Base-by-base conservation (phyloP, 2,113 vertebrate species). In the Lepisosteus oculatus region DNA sequence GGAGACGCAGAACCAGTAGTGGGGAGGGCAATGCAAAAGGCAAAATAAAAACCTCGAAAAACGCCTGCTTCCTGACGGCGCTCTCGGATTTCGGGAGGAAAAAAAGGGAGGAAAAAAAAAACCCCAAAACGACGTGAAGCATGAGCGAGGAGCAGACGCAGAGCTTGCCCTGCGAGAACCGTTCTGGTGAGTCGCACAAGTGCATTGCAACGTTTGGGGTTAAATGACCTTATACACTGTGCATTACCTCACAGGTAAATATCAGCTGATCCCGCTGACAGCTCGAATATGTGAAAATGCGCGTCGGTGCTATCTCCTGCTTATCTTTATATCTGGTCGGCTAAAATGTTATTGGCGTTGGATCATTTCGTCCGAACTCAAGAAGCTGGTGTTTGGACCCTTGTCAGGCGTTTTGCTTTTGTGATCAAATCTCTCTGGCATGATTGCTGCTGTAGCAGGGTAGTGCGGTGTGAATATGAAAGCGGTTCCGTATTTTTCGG, bases 121-220 rank as follows among this genome's bases (percentile, higher is more conserved):
- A 29, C 1, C 1, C 29, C 1, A 29, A 9, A 55, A 15, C 65
- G 41, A 55, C 75, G 65, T 77, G 80, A 80, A 80, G 83, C 83
- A 84, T 84, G 83, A 80, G 77, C 78, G 72, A 80, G 81, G 78
- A 74, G 84, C 72, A 85, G 80, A 84, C 81, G 77, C 55, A 68
- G 82, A 76, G 78, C 82, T 84, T 74, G 55, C 51, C 80, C 79
- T 73, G 83, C 77, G 85, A 77, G 81, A 84, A 81, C 61, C 74
- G 8, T 65, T 65, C 17, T 89, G 91, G 91, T 92, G 83, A 92
- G 91, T 80, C 61, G 72, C 78, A 79, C 81, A 87, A 91, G 89
- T 90, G 89, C 87, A 81, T 82, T 81, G 83, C 85, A 65, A 77
- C 78, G 81, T 77, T 83, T 79, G 79, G 80, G 79, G 78, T 72